phyloP scores from a whole-genome alignment of 2,113 vertebrate species.

The Lathamus discolor region DNA sequence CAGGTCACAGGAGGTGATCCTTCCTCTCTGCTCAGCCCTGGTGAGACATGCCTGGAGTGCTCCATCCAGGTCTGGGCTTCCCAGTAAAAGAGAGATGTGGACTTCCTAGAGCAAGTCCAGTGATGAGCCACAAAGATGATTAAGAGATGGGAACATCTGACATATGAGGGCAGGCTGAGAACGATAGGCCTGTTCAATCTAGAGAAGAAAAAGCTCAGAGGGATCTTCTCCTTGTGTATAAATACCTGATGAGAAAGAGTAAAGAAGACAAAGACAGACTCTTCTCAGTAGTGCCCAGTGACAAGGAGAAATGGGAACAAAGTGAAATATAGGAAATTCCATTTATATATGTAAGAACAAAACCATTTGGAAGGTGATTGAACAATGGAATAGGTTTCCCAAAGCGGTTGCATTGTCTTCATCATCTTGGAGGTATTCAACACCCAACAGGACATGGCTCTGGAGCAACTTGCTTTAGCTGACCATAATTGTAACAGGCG shows the following conservation, averaged over 20 bases:
- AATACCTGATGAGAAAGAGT: neutral
- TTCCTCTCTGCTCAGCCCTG: neutral
- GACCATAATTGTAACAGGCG: rapidly evolving
- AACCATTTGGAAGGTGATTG: neutral
- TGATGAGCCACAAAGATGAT: neutral
- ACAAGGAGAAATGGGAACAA: neutral
- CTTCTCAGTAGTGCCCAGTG: neutral
- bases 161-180: neutral
- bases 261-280: neutral
- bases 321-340: neutral
- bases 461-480: neutral
- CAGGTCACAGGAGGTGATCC: neutral
- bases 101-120: neutral
- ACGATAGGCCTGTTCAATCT: neutral
- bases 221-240: neutral
- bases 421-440: neutral
- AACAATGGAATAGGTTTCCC: neutral
- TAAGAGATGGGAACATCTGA: neutral
- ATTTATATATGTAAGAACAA: neutral
- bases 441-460: neutral
- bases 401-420: neutral
- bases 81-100: neutral
- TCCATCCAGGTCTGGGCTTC: neutral
- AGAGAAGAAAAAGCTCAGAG: neutral
- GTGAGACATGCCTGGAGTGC: neutral